These are phyloP conservation scores for Hirtodrosophila cameraria DNA, from an alignment of 2,888 invertebrate species.

Conservation along the genomic window DNA sequence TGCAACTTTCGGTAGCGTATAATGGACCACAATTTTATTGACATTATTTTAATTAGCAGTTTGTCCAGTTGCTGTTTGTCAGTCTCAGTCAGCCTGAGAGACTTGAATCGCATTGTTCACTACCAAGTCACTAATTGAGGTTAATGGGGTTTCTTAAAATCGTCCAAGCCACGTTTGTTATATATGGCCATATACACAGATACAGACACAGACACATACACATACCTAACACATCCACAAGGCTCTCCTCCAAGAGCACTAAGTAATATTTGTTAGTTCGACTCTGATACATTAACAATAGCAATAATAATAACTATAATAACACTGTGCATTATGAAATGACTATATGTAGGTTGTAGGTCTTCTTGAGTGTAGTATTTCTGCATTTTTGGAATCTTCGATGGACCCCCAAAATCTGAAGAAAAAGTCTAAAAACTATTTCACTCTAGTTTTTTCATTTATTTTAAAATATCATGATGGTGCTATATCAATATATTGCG, in stretches of 20 bases:
- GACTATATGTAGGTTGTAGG: too few species aligned
- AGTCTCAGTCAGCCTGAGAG: conserved; percentile 30
- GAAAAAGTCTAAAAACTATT: too few species aligned
- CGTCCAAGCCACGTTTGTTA: conserved; percentile 61
- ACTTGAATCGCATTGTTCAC: conserved; percentile 51
- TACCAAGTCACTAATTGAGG: conserved; percentile 80
- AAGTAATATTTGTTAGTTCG: conserved; percentile 34
- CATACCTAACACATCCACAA: too few species aligned
- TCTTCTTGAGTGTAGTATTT: conserved; percentile 2
- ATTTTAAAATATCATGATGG: too few species aligned
- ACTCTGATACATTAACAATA: conserved; percentile 40
- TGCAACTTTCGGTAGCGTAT: conserved; percentile 75
- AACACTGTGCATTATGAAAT: conserved; percentile 14
- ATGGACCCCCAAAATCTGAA: too few species aligned
- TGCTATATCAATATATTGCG: too few species aligned
- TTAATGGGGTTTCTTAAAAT: conserved; percentile 79
- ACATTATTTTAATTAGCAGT: conserved; percentile 81
- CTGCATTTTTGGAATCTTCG: too few species aligned
- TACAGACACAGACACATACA: too few species aligned
- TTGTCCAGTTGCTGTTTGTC: conserved; percentile 57
- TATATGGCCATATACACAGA: conserved; percentile 47
- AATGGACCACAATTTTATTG: conserved; percentile 81
- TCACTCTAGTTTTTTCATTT: too few species aligned
- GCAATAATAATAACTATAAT: conserved; percentile 17
- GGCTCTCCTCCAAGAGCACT: conserved; percentile 21